These are phyloP conservation scores for Nasonia vitripennis DNA, from an alignment of 1,140 invertebrate species.

Conservation along the genomic window DNA sequence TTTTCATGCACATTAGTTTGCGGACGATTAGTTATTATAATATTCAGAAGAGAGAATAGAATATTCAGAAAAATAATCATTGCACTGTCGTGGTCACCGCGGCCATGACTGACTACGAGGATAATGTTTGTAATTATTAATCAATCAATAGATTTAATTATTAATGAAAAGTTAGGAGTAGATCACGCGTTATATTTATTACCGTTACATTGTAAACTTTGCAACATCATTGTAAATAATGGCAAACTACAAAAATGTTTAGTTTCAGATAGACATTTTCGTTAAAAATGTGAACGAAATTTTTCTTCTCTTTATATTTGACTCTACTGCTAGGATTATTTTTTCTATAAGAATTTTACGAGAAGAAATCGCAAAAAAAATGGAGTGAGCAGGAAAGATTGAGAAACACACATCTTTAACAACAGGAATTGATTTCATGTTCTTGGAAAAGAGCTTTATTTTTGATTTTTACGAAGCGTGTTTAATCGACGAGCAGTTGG, in stretches of 20 bases:
- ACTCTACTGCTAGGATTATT: conserved; percentile 30
- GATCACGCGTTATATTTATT: conserved; percentile 71
- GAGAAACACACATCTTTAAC: neutral
- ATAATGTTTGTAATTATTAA: conserved; percentile 56
- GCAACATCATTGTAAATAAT: conserved; percentile 68
- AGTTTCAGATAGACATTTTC: conserved; percentile 51
- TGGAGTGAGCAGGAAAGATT: neutral
- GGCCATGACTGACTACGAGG: conserved; percentile 6
- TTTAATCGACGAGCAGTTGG: neutral
- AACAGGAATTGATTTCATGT: neutral
- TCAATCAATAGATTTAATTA: conserved; percentile 44
- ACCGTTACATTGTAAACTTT: conserved; percentile 56
- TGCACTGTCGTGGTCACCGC: conserved; percentile 13
- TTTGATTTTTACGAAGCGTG: neutral
- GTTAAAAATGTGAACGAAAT: conserved; percentile 36
- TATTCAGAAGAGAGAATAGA: neutral
- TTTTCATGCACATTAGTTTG: conserved; percentile 43
- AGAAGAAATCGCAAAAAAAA: conserved; percentile 38
- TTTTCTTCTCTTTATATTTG: conserved; percentile 43
- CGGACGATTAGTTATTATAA: conserved; percentile 39
- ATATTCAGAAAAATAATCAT: conserved; percentile 32
- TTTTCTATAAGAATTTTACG: conserved; percentile 2
- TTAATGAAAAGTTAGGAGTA: conserved; percentile 54
- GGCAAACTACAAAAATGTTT: conserved; percentile 54
- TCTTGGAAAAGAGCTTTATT: neutral